phyloP scores from a whole-genome alignment of 2,113 vertebrate species.

The Taxidea taxus region DNA sequence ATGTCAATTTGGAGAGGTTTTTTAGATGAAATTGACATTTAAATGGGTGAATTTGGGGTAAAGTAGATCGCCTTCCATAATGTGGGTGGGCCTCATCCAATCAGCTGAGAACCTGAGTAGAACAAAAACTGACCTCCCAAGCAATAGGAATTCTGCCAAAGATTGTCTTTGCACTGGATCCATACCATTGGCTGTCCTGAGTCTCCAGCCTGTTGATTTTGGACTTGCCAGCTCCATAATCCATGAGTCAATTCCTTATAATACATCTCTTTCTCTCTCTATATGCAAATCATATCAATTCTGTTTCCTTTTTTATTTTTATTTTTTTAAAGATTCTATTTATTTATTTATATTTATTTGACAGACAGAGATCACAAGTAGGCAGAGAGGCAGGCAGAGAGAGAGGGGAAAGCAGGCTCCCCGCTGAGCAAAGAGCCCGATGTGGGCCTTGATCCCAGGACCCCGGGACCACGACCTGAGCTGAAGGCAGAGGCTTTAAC shows the following conservation, averaged over 20 bases:
- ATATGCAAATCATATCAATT: not conserved
- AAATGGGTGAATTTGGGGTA: not conserved
- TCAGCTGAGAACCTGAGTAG: not conserved
- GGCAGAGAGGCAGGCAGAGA: too few species aligned
- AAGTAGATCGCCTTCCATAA: not conserved
- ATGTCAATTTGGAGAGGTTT: not conserved
- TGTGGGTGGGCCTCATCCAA: not conserved
- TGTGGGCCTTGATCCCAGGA: too few species aligned
- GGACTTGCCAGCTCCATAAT: not conserved
- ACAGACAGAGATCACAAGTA: too few species aligned
- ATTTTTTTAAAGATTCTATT: too few species aligned
- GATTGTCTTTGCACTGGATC: not conserved
- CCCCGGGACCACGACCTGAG: too few species aligned
- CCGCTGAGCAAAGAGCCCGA: too few species aligned
- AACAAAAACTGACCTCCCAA: not conserved
- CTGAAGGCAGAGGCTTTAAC: too few species aligned
- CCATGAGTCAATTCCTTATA: not conserved
- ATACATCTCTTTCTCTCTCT: not conserved
- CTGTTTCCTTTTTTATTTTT: not conserved
- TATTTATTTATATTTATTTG: too few species aligned
- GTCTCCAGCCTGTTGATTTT: not conserved
- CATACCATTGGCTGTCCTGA: not conserved
- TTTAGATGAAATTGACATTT: not conserved
- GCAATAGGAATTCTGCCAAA: too few species aligned
- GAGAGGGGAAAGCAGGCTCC: too few species aligned